These are phyloP conservation scores for Phaonia tiefii DNA, from an alignment of 2,888 invertebrate genomes.

Conservation along the genomic window DNA sequence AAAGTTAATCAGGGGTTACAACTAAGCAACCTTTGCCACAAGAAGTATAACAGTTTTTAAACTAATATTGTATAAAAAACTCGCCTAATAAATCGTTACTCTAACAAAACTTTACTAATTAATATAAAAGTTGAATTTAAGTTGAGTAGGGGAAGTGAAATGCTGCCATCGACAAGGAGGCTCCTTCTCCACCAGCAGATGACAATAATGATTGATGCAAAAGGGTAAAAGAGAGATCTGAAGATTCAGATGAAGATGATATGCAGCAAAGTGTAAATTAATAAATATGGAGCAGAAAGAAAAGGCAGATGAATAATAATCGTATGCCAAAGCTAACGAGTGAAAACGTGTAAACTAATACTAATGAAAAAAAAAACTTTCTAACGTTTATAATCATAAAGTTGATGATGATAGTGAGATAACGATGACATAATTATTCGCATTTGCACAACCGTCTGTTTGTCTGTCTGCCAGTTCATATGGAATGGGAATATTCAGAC, in stretches of 20 bases:
- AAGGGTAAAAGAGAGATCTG: background rate
- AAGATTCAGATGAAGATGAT: too few species aligned
- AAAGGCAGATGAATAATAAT: background rate
- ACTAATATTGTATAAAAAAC: too few species aligned
- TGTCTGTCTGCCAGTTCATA: background rate
- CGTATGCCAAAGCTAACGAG: background rate
- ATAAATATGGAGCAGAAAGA: background rate
- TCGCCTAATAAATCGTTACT: too few species aligned
- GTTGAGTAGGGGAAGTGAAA: slow-evolving; percentile 1
- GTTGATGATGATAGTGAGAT: background rate
- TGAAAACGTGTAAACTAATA: slow-evolving; percentile 2
- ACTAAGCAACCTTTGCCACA: too few species aligned
- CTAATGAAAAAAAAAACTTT: slow-evolving; percentile 2
- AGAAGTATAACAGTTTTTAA: too few species aligned
- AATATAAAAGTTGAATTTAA: background rate
- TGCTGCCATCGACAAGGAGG: background rate
- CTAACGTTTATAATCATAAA: background rate
- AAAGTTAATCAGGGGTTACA: too few species aligned
- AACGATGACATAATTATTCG: slow-evolving; percentile 38
- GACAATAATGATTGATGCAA: slow-evolving; percentile 9
- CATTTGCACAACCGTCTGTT: background rate
- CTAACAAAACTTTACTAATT: background rate
- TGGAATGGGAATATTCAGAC: background rate
- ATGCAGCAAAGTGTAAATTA: slow-evolving; percentile 1
- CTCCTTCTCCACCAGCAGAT: background rate